Base-by-base conservation (phyloP, 2,113 vertebrate genomes). In the Tachysurus fulvidraco region DNA sequence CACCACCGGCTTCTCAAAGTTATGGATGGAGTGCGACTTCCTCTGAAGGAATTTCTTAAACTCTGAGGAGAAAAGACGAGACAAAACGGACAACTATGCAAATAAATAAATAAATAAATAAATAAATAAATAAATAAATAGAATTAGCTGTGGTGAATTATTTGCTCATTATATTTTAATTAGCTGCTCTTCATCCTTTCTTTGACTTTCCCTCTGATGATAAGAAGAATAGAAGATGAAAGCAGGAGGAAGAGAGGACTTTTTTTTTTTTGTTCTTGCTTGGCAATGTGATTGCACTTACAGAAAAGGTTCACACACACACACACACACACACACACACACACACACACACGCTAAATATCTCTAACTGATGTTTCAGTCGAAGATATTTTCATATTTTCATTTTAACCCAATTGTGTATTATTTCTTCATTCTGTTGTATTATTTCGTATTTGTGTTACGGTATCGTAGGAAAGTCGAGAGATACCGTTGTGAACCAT, bases 31-130 rank as follows among this genome's bases (percentile, higher is more conserved):
- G 84, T 96, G 96, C 0, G 97, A 96, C 88, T 98, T 99, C 90
- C 98, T 96, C 79, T 98, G 97, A 52, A 98, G 93, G 90, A 99
- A 99, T 92, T 98, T 99, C 95, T 98, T 99, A 92, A 98, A 99
- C 90, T 99, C 98, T 99, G 91, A 0, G 86, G 17, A 64, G 55
- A 23, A 8, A 69, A 67, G 12, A 60, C 9, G n/a, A 85, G 41
- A 55, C 59, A 21, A 28, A 65, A 54, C 23, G 36, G 12, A 28
- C 12, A 65, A 28, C 12, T 12, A 65, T 65, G 64, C 13, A 36
- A 36, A 36, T 36, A 1, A 36, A 36, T 36, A 36, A 36, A 36
- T 36, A 36, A 2, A 36, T 36, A 2, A 36, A 36, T 36, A 36
- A 36, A 36, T 36, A 2, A 36, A 36, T 36, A 36, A 36, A 36